These are phyloP conservation scores for Lipophrys pholis DNA, from an alignment of 2,113 vertebrate species.

Conservation along the genomic window DNA sequence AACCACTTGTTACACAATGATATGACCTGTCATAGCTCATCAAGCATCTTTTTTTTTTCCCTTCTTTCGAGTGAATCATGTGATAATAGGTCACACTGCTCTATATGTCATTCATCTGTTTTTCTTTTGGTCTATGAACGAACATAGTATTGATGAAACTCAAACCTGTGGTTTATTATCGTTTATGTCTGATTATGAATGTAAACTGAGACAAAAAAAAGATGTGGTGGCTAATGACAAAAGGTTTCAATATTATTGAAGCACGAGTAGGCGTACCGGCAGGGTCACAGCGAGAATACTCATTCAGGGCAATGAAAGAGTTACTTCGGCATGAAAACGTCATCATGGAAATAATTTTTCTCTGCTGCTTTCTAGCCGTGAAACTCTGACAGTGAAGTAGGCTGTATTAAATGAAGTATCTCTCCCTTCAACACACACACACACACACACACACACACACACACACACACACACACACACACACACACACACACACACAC, in stretches of 20 bases:
- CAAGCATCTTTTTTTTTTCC: slow-evolving; percentile 25
- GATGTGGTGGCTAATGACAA: slow-evolving; percentile 33
- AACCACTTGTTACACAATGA: slow-evolving; percentile 40
- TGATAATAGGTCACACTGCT: slow-evolving; percentile 20
- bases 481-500: slow-evolving; percentile 24
- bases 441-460: slow-evolving; percentile 14
- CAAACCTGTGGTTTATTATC: slow-evolving; percentile 45
- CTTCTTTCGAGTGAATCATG: slow-evolving; percentile 48
- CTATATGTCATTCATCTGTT: slow-evolving; percentile 44
- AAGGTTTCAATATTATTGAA: slow-evolving; percentile 72
- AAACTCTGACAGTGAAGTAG: slow-evolving; percentile 35
- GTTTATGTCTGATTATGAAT: slow-evolving; percentile 26
- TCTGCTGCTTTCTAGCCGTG: slow-evolving; percentile 41
- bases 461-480: slow-evolving; percentile 15
- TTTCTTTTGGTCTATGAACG: slow-evolving; percentile 48
- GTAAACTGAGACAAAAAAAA: slow-evolving; percentile 19
- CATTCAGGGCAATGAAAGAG: slow-evolving; percentile 32
- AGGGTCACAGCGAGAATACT: slow-evolving; percentile 42
- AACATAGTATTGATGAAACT: slow-evolving; percentile 42
- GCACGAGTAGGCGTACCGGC: slow-evolving; percentile 21
- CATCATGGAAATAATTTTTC: slow-evolving; percentile 36
- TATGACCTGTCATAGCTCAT: slow-evolving; percentile 11
- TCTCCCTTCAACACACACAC: slow-evolving; percentile 30
- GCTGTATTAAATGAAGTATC: slow-evolving; percentile 35
- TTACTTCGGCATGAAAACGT: slow-evolving; percentile 35